Evolutionary conservation across 2,797 vertebrate genomes (phyloP), one percentile per base, ranked within the genome.

Genomic region (Dendrocincla fuliginosa): DNA sequence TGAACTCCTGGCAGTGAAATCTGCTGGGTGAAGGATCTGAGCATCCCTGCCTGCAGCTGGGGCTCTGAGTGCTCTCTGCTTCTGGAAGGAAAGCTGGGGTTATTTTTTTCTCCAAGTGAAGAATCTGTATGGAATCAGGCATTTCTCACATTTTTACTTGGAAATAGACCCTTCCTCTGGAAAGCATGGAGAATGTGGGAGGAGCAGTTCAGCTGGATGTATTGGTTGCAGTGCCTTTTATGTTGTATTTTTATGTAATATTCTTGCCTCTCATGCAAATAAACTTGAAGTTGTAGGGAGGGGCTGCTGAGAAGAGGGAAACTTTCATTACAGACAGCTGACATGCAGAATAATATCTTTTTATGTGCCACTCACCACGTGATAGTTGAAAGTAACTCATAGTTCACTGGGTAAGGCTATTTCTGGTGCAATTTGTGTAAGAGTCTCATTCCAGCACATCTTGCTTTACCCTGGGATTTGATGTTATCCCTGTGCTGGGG

Each of bases 351-450:
- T 84, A 63, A 63, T 65, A 44, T 39, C 84, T 83, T 74, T 90
- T 89, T 90, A 42, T 69, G 35, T 49, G 47, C 60, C 77, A 59
- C 57, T 53, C 73, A 84, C 76, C 90, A 93, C 18, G 24, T 94
- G 93, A 20, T 76, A 12, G 71, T 39, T 94, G 70, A 25, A 87
- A 91, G 89, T 91, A 95, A 95, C 70, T 71, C 79, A 37, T 24
- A 91, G 87, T 90, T 87, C 93, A 95, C 74, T 70, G 83, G 87
- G 94, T 76, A 78, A 89, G 73, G 93, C 86, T 96, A 87, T 96
- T 96, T 88, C 93, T 91, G 91, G 81, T 3, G 7, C 77, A 87
- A 3, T 60, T 57, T 63, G 61, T 15, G 6, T 35, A 73, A 56
- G 68, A n/a, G 67, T 53, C 59, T 79, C 67, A 46, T 92, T 78